Percentiles rank a stretch among this genome's conserved stretches.
Evolutionary conservation across 2,888 invertebrate species (phyloP).

Genomic region (Stenoptilia bipunctidactyla): DNA sequence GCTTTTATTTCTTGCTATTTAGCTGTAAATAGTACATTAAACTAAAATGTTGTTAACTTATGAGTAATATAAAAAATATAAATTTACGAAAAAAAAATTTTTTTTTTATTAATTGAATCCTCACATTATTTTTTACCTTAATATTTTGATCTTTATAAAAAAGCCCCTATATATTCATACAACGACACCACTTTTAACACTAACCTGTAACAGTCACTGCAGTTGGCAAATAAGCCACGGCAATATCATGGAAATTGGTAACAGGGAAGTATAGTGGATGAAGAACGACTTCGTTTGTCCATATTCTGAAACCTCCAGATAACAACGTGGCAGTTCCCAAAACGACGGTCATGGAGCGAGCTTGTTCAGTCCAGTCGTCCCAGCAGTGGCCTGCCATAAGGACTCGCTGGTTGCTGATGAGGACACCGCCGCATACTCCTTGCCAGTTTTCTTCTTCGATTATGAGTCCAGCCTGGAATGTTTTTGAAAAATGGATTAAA

Average conservation of each 20-base stretch:
- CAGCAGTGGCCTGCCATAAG: constrained; percentile 23
- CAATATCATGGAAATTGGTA: constrained; percentile 18
- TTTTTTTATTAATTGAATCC: no score
- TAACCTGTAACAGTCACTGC: no score
- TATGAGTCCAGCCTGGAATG: constrained; percentile 20
- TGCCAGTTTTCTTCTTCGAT: constrained; percentile 13
- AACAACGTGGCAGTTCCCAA: constrained; percentile 21
- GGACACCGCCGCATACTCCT: constrained; percentile 20
- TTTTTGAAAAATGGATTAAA: no score
- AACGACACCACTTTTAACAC: no score
- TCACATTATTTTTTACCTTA: no score
- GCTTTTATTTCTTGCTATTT: no score
- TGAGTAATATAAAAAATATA: no score
- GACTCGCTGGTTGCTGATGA: constrained; percentile 16
- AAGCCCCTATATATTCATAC: no score
- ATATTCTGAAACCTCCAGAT: constrained; percentile 19
- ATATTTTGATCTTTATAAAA: no score
- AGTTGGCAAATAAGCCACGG: constrained; percentile 18
- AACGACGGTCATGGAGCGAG: constrained; percentile 17
- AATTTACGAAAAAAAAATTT: no score
- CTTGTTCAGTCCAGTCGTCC: constrained; percentile 15
- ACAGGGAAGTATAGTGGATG: constrained; percentile 20
- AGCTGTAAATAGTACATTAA: no score
- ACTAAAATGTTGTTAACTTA: no score
- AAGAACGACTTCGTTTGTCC: constrained; percentile 12